Evolutionary conservation across 2,113 vertebrate species (phyloP), one percentile per base, ranked within the genome.

Genomic region (Sylvilagus bachmani): DNA sequence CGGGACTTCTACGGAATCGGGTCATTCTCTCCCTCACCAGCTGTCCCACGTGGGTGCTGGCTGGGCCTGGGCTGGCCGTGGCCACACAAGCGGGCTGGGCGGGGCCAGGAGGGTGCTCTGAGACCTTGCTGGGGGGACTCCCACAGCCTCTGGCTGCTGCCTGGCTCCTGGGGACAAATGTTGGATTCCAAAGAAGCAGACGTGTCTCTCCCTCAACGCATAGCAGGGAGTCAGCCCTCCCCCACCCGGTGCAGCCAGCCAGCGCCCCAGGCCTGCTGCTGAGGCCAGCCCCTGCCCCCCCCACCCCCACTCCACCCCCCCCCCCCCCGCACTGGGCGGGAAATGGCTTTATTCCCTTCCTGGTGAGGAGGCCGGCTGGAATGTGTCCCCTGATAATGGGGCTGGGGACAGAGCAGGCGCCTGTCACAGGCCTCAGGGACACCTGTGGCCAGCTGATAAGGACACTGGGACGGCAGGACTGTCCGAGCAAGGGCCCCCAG

Each of bases 201-300:
- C 6, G 44, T 44, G 44, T 44, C 44, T 44, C 44, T 44, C 44
- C 44, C 44, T 44, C 44, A 7, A 44, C 44, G 6, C 44, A 44
- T 9, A 44, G 44, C 44, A 44, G 44, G 6, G 44, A 44, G 44
- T 44, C 44, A 44, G 44, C 44, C 44, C 44, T 44, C 44, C 44
- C 44, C 6, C 44, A 44, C 44, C 44, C 44, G 6, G 44, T 44
- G 44, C 44, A 44, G 44, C 44, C 44, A 9, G 44, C 44, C 44
- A 44, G 44, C 44, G 44, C 44, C 44, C 44, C 44, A 64, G 14
- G 51, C 97, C 98, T 98, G 98, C 98, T 98, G 96, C 96, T 81
- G 82, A 85, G 97, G 97, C 95, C 96, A 97, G 95, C 96, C 93
- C 92, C 93, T 97, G 98, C 97, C 98, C 97, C 97, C 95, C 97